Evolutionary conservation across 2,113 vertebrate species (phyloP), one percentile per base, ranked within the genome.

Genomic region (Caranx melampygus): DNA sequence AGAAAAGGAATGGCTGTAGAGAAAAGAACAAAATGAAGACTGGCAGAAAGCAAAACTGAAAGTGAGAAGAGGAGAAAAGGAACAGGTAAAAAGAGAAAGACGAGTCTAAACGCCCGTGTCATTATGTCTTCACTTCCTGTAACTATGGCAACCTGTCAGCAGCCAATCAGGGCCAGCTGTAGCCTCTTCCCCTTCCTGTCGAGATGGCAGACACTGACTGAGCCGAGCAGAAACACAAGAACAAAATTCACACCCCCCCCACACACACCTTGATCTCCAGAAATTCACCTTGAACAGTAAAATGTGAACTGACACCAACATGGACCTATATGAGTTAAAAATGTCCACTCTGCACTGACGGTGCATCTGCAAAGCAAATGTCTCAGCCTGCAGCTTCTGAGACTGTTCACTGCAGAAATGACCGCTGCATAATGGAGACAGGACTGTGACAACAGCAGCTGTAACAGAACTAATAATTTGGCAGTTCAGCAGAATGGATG

Each of bases 71-170:
- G 65, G 85, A 82, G 85, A 90, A 82, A 82, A 80, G 80, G 87
- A 91, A 91, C 88, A 93, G 91, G 90, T 92, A 88, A 78, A 84
- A 62, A 67, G 85, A 57, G 11, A 80, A 70, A 82, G 82, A 80
- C 18, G 68, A 87, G 87, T 72, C 88, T 82, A 88, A 90, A 88
- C 75, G 82, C 82, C 90, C 45, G 81, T 92, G 93, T 91, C 89
- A 83, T 92, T 93, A 91, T 93, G 93, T 94, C 93, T 94, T 92
- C 94, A 94, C 93, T 93, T 94, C 94, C 94, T 92, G 95, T 95
- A 94, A 93, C 95, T 94, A 95, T 95, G 93, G 95, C 90, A 95
- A 95, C 95, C 83, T 92, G 91, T 94, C 94, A 93, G 91, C 92
- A 92, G 92, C 93, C 89, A 95, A 92, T 94, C 90, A 87, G 91